These are phyloP conservation scores for Psilopsiagon aymara DNA, from an alignment of 2,113 vertebrate genomes.

Conservation along the genomic window DNA sequence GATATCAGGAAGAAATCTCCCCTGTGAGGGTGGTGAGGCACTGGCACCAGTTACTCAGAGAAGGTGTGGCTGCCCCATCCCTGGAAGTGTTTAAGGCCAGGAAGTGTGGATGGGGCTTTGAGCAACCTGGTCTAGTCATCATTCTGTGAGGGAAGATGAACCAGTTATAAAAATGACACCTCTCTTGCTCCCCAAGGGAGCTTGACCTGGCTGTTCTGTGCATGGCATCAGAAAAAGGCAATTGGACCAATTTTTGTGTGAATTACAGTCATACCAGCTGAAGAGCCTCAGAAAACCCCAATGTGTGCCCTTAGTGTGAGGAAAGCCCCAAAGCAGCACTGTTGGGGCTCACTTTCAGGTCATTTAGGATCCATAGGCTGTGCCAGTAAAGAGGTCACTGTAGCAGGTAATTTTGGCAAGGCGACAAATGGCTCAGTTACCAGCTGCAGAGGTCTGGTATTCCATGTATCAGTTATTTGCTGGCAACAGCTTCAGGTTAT, in stretches of 20 bases:
- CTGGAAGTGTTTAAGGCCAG: not conserved
- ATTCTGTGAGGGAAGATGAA: not conserved
- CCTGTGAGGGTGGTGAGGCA: not conserved
- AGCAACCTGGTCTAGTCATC: not conserved
- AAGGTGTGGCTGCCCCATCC: not conserved
- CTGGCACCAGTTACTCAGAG: not conserved
- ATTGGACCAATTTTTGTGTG: fast-evolving
- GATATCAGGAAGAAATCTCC: not conserved
- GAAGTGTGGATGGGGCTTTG: not conserved
- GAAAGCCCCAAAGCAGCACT: not conserved
- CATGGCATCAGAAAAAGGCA: not conserved
- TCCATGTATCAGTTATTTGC: not conserved
- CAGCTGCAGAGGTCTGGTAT: not conserved
- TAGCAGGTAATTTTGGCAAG: not conserved
- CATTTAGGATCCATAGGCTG: not conserved
- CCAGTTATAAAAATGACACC: not conserved
- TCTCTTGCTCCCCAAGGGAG: not conserved
- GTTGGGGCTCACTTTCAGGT: not conserved
- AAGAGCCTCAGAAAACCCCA: not conserved
- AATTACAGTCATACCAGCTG: not conserved
- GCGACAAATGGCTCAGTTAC: not conserved
- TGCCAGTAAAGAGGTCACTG: not conserved
- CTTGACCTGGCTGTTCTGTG: not conserved
- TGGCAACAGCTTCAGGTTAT: not conserved
- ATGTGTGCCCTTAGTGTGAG: not conserved